Base-by-base conservation (phyloP, 2,113 vertebrate genomes). In the Camelus bactrianus region DNA sequence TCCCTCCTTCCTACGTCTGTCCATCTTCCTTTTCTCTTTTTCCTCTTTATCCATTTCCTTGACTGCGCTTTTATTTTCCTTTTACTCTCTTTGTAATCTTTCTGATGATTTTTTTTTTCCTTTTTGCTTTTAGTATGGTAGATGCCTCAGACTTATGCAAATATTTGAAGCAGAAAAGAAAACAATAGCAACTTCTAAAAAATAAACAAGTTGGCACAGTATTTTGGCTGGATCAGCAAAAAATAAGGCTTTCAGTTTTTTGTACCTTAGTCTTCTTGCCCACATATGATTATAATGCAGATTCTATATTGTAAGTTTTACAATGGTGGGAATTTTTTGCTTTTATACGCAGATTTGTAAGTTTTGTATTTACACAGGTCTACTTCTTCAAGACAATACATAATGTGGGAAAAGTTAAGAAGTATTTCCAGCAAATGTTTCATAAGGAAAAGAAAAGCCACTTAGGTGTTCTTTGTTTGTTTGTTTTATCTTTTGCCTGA, bases 1-100 rank as follows among this genome's bases (percentile, higher is more conserved):
- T 77, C 83, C 89, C 82, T 96, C 86, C 92, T 92, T 72, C 58
- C 92, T 84, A 93, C 86, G 75, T 91, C 92, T 64, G 65, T 95
- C 52, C 26, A 28, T 87, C 92, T 91, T 94, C 89, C 89, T 98
- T 98, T 98, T 98, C 98, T 82, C 62, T 93, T 87, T 72, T 42
- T 91, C 64, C 17, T 91, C 26, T 67, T 86, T 79, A 81, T 83
- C n/a, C 86, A 70, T 97, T 96, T 95, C 65, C 64, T 96, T 42
- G 20, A 73, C 28, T 96, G 10, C 62, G 17, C 7, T 77, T 67
- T 95, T 88, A 30, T 56, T 92, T 91, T 92, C 85, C 48, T 89
- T 80, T 89, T 90, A 32, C 28, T 93, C 3, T 54, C 14, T 62
- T 83, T 77, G 46, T 75, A 75, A 91, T 93, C 20, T 90, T 77